These are phyloP conservation scores for Ceratothoa steindachneri DNA, from an alignment of 2,888 invertebrate genomes.

Conservation along the genomic window DNA sequence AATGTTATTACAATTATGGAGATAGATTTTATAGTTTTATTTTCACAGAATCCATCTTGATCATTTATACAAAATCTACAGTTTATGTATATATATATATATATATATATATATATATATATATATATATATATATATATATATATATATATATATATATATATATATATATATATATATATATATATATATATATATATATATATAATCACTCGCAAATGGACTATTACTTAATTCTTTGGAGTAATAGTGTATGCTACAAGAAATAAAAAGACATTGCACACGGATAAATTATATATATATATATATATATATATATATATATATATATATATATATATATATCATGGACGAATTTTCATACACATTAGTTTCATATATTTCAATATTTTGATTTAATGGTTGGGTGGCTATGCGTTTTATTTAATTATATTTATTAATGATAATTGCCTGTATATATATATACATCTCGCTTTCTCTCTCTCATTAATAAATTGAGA, in stretches of 20 bases:
- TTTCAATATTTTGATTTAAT: background rate
- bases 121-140: conserved; percentile 10
- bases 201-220: background rate
- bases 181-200: conserved; percentile 13
- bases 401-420: too few species aligned
- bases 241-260: background rate
- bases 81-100: background rate
- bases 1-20: too few species aligned
- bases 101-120: background rate
- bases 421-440: too few species aligned
- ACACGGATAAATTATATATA: background rate
- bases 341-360: background rate
- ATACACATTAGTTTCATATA: background rate
- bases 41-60: too few species aligned
- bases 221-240: background rate
- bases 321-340: conserved; percentile 17
- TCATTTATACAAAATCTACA: background rate
- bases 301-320: conserved; percentile 5
- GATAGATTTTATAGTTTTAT: too few species aligned
- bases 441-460: too few species aligned
- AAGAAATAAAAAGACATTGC: background rate
- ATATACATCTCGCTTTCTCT: too few species aligned
- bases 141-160: conserved; percentile 8
- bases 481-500: too few species aligned
- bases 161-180: conserved; percentile 11